These are phyloP conservation scores for Labeo calbasu DNA, from an alignment of 2,797 vertebrate species.

Conservation along the genomic window DNA sequence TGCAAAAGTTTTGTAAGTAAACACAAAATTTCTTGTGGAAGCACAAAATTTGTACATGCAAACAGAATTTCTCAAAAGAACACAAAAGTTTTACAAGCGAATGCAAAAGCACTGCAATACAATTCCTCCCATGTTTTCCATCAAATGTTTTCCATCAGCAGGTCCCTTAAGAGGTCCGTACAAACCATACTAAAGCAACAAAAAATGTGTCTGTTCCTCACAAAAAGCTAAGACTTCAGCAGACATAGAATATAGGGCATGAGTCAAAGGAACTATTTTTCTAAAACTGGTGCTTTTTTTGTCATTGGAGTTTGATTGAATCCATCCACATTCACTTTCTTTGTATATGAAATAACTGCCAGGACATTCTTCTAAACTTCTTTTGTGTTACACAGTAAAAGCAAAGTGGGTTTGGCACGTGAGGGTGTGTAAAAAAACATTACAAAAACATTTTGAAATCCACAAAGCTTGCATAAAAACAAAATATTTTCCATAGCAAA, in stretches of 20 bases:
- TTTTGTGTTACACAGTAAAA: slow-evolving; percentile 5
- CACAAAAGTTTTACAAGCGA: not conserved
- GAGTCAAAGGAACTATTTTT: not conserved
- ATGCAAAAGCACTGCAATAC: not conserved
- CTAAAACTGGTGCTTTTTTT: not conserved
- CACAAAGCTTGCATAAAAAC: not conserved
- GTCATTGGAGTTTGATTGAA: not conserved
- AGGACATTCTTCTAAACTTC: not conserved
- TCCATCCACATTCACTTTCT: not conserved
- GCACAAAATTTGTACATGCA: not conserved
- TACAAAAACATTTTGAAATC: not conserved
- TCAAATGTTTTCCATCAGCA: not conserved
- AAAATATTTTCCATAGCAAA: not conserved
- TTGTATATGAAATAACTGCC: not conserved
- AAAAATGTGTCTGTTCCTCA: not conserved
- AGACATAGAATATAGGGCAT: not conserved
- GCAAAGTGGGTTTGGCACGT: not conserved
- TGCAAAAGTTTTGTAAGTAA: not conserved
- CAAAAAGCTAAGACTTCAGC: not conserved
- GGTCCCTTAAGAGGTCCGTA: too few relatives aligned
- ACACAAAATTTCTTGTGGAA: not conserved
- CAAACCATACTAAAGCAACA: too few relatives aligned
- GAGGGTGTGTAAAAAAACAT: slow-evolving; percentile 1
- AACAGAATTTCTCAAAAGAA: not conserved
- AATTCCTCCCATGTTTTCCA: not conserved